These are phyloP conservation scores for Hypomecis punctinalis DNA, from an alignment of 2,888 invertebrate species.

Conservation along the genomic window DNA sequence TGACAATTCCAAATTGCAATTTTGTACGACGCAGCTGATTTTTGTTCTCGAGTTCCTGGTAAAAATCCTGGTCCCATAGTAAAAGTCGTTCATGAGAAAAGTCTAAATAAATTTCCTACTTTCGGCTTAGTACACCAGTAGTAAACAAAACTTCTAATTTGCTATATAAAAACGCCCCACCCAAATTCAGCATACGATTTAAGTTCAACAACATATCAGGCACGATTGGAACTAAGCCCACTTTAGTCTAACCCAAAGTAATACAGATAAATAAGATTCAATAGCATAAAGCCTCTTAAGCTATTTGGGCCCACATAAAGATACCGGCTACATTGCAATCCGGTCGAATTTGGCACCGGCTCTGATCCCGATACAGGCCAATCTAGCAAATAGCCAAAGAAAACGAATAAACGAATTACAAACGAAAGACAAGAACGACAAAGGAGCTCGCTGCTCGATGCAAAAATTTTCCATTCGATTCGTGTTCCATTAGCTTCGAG, in stretches of 20 bases:
- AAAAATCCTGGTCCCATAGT: too few species aligned
- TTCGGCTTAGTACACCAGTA: too few species aligned
- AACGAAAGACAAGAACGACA: constrained; percentile 52
- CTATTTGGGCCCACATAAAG: constrained; percentile 35
- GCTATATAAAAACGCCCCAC: too few species aligned
- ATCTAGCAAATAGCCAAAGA: constrained; percentile 43
- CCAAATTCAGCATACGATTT: too few species aligned
- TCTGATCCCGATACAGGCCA: constrained; percentile 40
- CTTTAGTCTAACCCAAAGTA: constrained; percentile 19
- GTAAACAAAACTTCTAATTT: too few species aligned
- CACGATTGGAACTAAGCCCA: constrained; percentile 14
- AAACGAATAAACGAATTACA: constrained; percentile 49
- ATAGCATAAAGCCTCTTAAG: constrained; percentile 38
- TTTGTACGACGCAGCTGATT: too few species aligned
- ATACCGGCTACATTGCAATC: constrained; percentile 37
- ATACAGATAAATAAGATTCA: constrained; percentile 36
- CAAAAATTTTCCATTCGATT: constrained; percentile 59
- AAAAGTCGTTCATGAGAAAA: too few species aligned
- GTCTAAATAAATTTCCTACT: too few species aligned
- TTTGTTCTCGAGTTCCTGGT: too few species aligned
- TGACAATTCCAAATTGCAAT: too few species aligned
- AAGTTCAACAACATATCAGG: constrained; percentile 1
- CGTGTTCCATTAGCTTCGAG: constrained; percentile 61
- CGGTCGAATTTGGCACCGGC: constrained; percentile 40
- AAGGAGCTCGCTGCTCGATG: constrained; percentile 46